These are phyloP conservation scores for Berghia stephanieae DNA, from an alignment of 1,140 invertebrate species.

Conservation along the genomic window DNA sequence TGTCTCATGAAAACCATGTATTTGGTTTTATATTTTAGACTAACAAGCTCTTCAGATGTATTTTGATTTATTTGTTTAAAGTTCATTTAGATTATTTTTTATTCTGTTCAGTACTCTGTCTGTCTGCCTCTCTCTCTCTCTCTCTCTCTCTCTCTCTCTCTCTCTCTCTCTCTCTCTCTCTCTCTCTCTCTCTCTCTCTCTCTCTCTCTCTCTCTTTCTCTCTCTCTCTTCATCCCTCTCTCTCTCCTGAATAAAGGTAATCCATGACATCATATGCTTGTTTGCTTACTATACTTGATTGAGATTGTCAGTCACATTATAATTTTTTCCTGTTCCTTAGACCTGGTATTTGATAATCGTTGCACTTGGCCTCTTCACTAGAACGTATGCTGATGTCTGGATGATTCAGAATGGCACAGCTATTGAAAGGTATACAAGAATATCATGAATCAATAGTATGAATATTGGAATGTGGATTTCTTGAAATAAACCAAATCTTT, in stretches of 20 bases:
- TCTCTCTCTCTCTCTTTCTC: background rate
- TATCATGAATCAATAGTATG: too few species aligned
- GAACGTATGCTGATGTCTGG: conserved; percentile 96
- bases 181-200: background rate
- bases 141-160: background rate
- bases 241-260: background rate
- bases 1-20: background rate
- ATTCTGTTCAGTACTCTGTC: too few species aligned
- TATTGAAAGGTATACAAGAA: conserved; percentile 82
- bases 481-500: too few species aligned
- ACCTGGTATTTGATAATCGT: conserved; percentile 83
- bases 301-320: background rate
- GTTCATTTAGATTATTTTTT: background rate
- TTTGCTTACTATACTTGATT: background rate
- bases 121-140: background rate
- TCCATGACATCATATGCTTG: background rate
- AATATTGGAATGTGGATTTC: too few species aligned
- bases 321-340: conserved; percentile 64
- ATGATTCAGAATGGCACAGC: conserved; percentile 93
- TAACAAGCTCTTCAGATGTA: background rate
- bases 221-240: background rate
- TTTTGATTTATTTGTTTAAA: background rate
- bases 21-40: background rate
- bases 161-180: background rate
- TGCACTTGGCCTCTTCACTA: conserved; percentile 81